Conservation (phyloP, 2,113 vertebrate genomes). For the Neogobius melanostomus region DNA sequence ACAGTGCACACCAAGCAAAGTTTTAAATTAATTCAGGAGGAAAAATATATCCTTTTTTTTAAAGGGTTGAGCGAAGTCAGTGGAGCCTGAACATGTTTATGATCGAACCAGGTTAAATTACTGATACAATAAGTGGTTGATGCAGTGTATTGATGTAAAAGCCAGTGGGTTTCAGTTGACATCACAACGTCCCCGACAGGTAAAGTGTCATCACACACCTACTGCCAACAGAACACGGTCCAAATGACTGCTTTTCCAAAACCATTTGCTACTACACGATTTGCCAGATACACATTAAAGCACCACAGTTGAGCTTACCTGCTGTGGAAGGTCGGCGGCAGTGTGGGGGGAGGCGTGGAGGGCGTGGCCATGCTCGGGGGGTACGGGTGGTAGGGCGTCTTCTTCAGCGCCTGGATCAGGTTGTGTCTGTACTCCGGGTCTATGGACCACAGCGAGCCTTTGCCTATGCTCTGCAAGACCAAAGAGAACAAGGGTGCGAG, state of each 20-base stretch:
- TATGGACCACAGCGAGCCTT: slow-evolving; percentile 99
- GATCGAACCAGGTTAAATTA: slow-evolving; percentile 1
- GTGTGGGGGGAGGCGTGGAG: slow-evolving; percentile 80
- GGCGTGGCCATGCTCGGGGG: slow-evolving; percentile 88
- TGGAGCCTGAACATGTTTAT: neutral
- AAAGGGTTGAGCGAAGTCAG: neutral
- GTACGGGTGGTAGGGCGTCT: slow-evolving; percentile 97
- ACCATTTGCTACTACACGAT: no score
- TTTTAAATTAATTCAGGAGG: no score
- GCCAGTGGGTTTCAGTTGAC: neutral
- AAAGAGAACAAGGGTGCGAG: slow-evolving; percentile 1
- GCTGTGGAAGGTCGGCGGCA: slow-evolving; percentile 91
- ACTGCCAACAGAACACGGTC: no score
- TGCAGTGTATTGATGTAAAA: neutral
- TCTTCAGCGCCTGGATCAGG: slow-evolving; percentile 99
- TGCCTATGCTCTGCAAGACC: slow-evolving; percentile 92
- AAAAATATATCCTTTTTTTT: no score
- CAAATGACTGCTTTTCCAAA: no score
- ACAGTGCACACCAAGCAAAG: no score
- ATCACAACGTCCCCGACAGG: no score
- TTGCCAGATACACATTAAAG: no score
- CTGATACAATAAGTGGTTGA: slow-evolving; percentile 1
- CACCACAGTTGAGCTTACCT: slow-evolving; percentile 77
- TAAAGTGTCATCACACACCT: no score
- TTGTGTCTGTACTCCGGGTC: slow-evolving; percentile 99